phyloP scores from a whole-genome alignment of 1,140 invertebrate genomes.

The Teleopsis dalmanni region DNA sequence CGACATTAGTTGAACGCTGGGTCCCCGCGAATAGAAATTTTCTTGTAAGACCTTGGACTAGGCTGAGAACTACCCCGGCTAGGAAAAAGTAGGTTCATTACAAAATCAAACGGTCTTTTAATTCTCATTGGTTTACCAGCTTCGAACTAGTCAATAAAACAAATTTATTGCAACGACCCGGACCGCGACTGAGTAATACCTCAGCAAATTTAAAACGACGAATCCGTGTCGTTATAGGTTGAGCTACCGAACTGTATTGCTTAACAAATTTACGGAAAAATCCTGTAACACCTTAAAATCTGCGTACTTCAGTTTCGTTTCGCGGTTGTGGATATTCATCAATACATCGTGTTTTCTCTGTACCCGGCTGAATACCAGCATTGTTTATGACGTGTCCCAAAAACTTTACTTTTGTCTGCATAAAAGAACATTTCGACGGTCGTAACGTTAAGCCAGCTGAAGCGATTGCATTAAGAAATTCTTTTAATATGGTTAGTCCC shows the following conservation, averaged over 20 bases:
- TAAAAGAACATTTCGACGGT: constrained; percentile 4
- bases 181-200: too few species aligned
- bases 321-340: constrained; percentile 24
- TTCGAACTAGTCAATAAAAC: too few species aligned
- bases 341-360: constrained; percentile 31
- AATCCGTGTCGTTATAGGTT: constrained; percentile 21
- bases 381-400: constrained; percentile 21
- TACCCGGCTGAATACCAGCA: constrained; percentile 27
- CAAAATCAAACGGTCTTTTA: too few species aligned
- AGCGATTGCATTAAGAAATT: constrained; percentile 14
- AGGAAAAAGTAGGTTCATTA: too few species aligned
- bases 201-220: too few species aligned
- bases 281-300: constrained; percentile 32
- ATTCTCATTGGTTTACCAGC: too few species aligned
- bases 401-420: constrained; percentile 1
- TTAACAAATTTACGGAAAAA: constrained; percentile 37
- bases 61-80: too few species aligned
- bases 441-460: constrained; percentile 11
- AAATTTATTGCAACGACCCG: too few species aligned
- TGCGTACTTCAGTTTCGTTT: constrained; percentile 27
- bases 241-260: constrained; percentile 22
- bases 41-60: too few species aligned
- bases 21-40: too few species aligned
- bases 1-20: too few species aligned
- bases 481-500: constrained; percentile 15